A percentile compares a stretch with the other conserved stretches of the same genome.
Conservation (phyloP, 1,140 invertebrate species). For the Nebria ingens region DNA sequence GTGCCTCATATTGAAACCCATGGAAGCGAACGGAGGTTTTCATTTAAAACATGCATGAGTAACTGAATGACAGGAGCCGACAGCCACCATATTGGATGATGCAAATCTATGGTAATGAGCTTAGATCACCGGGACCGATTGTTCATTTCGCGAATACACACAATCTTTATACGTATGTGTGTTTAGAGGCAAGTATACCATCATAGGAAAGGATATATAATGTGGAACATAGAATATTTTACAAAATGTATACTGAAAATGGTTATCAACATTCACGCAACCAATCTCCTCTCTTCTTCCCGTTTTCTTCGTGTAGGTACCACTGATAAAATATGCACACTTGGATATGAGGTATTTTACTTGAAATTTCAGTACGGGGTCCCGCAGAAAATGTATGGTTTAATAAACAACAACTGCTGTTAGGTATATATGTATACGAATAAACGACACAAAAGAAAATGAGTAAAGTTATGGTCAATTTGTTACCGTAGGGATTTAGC, state of each 20-base stretch:
- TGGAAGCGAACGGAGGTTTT: too few relatives aligned
- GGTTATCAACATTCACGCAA: too few relatives aligned
- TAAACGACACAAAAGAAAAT: neutral
- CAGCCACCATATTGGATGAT: slow-evolving; percentile 19
- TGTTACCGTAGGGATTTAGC: too few relatives aligned
- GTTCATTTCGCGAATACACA: slow-evolving; percentile 8
- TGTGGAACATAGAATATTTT: too few relatives aligned
- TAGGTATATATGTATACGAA: too few relatives aligned
- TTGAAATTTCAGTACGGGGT: neutral
- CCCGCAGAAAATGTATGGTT: neutral
- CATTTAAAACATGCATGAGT: slow-evolving; percentile 7
- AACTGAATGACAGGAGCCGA: slow-evolving; percentile 14
- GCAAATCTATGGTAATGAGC: slow-evolving; percentile 21
- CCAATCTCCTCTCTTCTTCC: too few relatives aligned
- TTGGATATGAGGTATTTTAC: neutral
- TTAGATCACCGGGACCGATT: slow-evolving; percentile 11
- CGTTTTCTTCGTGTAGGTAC: too few relatives aligned
- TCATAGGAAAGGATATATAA: too few relatives aligned
- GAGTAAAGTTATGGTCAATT: slow-evolving; percentile 2
- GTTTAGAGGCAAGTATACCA: too few relatives aligned
- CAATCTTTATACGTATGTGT: too few relatives aligned
- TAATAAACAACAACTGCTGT: neutral
- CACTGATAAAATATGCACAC: slow-evolving; percentile 7
- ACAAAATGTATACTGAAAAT: too few relatives aligned
- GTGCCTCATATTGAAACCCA: too few relatives aligned